Conservation (phyloP, 2,113 vertebrate genomes). For the Indri indri region DNA sequence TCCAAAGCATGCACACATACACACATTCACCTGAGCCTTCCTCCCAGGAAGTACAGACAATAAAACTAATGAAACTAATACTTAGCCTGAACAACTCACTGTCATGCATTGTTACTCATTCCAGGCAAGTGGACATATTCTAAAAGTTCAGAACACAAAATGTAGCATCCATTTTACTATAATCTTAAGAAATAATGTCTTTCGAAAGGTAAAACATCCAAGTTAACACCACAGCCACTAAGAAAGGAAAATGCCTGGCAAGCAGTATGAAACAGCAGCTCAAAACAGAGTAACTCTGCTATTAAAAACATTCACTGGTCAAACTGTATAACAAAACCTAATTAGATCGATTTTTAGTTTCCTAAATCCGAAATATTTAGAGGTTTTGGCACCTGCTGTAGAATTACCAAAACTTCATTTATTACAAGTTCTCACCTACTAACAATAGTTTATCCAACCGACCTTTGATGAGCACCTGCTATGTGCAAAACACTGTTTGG, state of each 20-base stretch:
- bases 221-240: background rate
- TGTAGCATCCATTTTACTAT: too few species aligned
- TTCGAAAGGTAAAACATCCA: conserved; percentile 35
- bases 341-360: background rate
- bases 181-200: too few species aligned
- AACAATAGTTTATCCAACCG: too few species aligned
- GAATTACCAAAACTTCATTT: background rate
- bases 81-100: background rate
- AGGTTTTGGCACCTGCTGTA: background rate
- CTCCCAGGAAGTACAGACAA: background rate
- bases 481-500: too few species aligned
- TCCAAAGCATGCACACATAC: background rate
- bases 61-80: conserved; percentile 12
- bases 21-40: background rate
- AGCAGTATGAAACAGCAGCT: background rate
- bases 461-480: too few species aligned
- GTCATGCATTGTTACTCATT: too few species aligned
- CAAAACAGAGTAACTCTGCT: background rate
- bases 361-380: conserved; percentile 8
- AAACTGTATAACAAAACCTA: background rate
- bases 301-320: background rate
- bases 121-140: too few species aligned
- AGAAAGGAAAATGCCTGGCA: background rate
- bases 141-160: too few species aligned
- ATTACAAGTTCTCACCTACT: too few species aligned